Conservation (phyloP, 1,140 invertebrate genomes). For the Cataglyphis hispanica region DNA sequence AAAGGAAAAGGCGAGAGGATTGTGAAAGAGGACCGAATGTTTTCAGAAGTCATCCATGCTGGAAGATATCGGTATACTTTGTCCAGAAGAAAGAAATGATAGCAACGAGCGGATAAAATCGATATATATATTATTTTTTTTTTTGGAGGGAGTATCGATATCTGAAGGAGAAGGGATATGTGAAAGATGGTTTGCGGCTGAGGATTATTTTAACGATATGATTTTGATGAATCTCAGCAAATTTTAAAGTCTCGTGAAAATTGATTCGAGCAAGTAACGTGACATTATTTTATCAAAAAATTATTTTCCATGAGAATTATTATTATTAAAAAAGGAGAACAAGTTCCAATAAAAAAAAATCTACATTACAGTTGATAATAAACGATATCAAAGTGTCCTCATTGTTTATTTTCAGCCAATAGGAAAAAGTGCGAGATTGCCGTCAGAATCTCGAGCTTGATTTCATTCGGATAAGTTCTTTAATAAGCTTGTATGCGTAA, state of each 20-base stretch:
- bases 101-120: neutral
- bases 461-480: conserved; percentile 41
- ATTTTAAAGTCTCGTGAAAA: neutral
- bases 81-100: conserved; percentile 57
- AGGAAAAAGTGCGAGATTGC: neutral
- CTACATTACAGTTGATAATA: neutral
- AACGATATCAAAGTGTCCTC: neutral
- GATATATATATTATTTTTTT: conserved; percentile 56
- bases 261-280: neutral
- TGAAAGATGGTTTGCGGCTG: neutral
- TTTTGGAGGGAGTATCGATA: neutral
- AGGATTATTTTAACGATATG: neutral
- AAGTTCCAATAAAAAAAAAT: neutral
- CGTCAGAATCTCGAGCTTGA: neutral
- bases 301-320: neutral
- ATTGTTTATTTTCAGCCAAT: conserved; percentile 27
- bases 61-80: conserved; percentile 27
- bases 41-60: conserved; percentile 64
- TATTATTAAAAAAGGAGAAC: neutral
- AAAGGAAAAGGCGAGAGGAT: conserved; percentile 39
- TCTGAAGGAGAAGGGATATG: neutral
- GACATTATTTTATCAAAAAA: neutral
- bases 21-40: conserved; percentile 66
- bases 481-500: conserved; percentile 22
- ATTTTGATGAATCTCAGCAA: neutral